Conservation (phyloP, 1,140 invertebrate genomes). For the Parapsyche elsis region DNA sequence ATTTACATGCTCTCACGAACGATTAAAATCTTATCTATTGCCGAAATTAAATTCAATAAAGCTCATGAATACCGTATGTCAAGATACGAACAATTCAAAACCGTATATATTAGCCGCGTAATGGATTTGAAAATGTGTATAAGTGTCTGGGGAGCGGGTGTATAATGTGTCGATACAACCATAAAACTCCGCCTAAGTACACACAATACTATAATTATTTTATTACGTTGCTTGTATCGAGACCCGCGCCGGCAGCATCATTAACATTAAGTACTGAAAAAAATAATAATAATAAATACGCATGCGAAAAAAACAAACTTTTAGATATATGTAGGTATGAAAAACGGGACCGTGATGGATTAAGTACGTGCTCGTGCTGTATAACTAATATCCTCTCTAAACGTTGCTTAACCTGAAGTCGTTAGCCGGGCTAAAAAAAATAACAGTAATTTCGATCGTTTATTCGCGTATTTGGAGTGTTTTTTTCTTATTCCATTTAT, state of each 20-base stretch:
- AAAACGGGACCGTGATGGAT: slow-evolving; percentile 21
- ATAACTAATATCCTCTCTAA: slow-evolving; percentile 26
- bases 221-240: slow-evolving; percentile 20
- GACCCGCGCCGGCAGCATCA: background rate
- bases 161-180: slow-evolving; percentile 4
- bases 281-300: slow-evolving; percentile 1
- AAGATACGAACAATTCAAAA: too few relatives aligned
- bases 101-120: too few relatives aligned
- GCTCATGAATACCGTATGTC: too few relatives aligned
- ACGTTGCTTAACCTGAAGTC: slow-evolving; percentile 2
- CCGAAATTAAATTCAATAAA: too few relatives aligned
- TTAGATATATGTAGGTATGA: background rate
- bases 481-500: background rate
- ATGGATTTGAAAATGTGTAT: too few relatives aligned
- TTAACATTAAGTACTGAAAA: background rate
- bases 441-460: slow-evolving; percentile 25
- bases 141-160: background rate
- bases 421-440: background rate
- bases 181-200: slow-evolving; percentile 28
- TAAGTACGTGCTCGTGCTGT: slow-evolving; percentile 29
- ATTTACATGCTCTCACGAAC: too few relatives aligned
- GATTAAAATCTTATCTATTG: too few relatives aligned
- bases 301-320: background rate
- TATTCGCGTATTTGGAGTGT: background rate
- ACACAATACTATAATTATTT: slow-evolving; percentile 18